Evolutionary conservation across 2,113 vertebrate species (phyloP), one percentile per base, ranked within the genome.

Genomic region (Sylvicapra grimmia): DNA sequence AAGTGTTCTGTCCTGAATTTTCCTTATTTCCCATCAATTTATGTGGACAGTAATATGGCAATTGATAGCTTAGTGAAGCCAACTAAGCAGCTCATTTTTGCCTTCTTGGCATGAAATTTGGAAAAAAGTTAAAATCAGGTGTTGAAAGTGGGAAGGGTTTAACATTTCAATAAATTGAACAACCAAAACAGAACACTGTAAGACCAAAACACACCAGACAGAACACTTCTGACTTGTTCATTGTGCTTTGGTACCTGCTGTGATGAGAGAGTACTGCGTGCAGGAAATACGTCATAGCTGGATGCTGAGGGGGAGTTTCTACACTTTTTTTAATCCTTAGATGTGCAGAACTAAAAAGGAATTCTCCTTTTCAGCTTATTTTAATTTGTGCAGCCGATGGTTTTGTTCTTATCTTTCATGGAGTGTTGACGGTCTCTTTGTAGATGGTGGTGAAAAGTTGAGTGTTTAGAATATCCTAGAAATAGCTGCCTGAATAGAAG

Each of bases 221-320:
- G 58, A 59, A 27, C 58, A 59, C 21, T 75, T 54, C 82, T 68
- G 33, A 12, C 23, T 27, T 29, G 27, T 18, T 4, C 25, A 0
- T 19, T 36, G 47, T 18, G 58, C 72, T 9, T 6, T 6, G 21
- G 61, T 27, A 2, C 19, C 31, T 44, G 82, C 88, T 2, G 3
- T 27, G 1, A 1, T 4, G 59, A 25, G 7, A 13, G 33, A 19
- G 21, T 47, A 2, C 27, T 1, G 29, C 4, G 1, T 7, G 36
- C 68, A 3, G 36, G 61, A 21, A 27, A 72, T 3, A 3, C 54
- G 5, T 51, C 2, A 1, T 1, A 1, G 23, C 79, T 19, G 31
- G 3, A 5, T 18, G 0, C 49, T 6, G 1, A 36, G 56, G n/a
- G 40, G 16, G 8, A n/a, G 8, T 2, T 13, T 36, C 21, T 47